Conservation (phyloP, 2,888 invertebrate genomes). For the Syrista parreyssii region DNA sequence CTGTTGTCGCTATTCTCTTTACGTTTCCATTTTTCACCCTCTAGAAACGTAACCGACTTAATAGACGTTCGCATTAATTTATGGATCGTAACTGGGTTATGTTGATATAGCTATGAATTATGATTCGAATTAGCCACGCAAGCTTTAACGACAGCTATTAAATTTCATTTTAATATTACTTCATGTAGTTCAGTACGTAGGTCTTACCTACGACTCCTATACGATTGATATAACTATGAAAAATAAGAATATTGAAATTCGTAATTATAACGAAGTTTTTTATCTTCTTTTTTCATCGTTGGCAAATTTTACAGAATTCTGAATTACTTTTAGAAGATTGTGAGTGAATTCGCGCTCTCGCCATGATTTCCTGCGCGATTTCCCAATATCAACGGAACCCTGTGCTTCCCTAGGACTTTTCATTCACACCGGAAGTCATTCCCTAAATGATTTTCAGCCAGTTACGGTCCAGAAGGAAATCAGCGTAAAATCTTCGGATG, state of each 20-base stretch:
- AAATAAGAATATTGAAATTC: neutral
- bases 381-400: neutral
- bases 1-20: neutral
- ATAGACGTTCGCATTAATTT: slow-evolving; percentile 46
- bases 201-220: neutral
- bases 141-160: slow-evolving; percentile 1
- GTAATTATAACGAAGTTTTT: neutral
- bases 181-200: neutral
- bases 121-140: slow-evolving; percentile 45
- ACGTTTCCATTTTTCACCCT: neutral
- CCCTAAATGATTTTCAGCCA: neutral
- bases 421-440: neutral
- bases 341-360: neutral
- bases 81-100: slow-evolving; percentile 29
- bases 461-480: neutral
- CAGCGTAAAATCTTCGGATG: neutral
- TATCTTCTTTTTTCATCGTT: neutral
- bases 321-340: neutral
- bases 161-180: neutral
- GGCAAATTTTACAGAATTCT: neutral
- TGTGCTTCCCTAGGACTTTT: neutral
- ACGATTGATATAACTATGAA: neutral
- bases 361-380: neutral
- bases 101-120: slow-evolving; percentile 51
- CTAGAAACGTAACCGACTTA: slow-evolving; percentile 30